These are phyloP conservation scores for Aeoliscus strigatus DNA, from an alignment of 2,797 vertebrate genomes.

Conservation along the genomic window DNA sequence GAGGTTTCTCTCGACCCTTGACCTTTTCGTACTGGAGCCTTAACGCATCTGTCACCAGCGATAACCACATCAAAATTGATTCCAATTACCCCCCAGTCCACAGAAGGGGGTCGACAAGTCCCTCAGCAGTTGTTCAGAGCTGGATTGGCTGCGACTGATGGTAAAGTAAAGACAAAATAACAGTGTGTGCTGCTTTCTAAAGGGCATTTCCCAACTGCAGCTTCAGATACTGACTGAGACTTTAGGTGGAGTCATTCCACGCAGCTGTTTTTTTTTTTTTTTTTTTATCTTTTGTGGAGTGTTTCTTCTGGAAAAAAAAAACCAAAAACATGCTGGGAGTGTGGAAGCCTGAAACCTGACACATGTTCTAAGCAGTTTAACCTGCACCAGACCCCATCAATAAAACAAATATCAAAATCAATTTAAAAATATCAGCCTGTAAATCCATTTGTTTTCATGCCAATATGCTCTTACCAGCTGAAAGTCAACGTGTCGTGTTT, in stretches of 20 bases:
- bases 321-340: too few species aligned
- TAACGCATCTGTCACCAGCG: conserved; percentile 43
- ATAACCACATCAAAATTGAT: conserved; percentile 56
- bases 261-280: too few species aligned
- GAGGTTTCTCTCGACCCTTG: conserved; percentile 32
- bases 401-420: conserved; percentile 1
- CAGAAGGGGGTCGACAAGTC: conserved; percentile 14
- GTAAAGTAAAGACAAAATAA: conserved; percentile 8
- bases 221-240: too few species aligned
- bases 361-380: too few species aligned
- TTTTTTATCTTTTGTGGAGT: too few species aligned
- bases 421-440: conserved; percentile 9
- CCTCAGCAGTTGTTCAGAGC: not conserved
- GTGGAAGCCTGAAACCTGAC: too few species aligned
- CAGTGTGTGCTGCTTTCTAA: not conserved
- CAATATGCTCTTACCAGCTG: not conserved
- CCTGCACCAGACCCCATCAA: too few species aligned
- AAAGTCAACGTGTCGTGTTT: conserved; percentile 7
- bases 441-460: conserved; percentile 8
- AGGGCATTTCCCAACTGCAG: not conserved
- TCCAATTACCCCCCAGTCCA: conserved; percentile 34
- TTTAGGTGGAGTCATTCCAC: too few species aligned
- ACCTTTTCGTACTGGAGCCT: conserved; percentile 49
- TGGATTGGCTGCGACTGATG: conserved; percentile 13
- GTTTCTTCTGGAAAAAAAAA: too few species aligned